phyloP scores from a whole-genome alignment of 2,888 invertebrate species.

The Poecilus cupreus region DNA sequence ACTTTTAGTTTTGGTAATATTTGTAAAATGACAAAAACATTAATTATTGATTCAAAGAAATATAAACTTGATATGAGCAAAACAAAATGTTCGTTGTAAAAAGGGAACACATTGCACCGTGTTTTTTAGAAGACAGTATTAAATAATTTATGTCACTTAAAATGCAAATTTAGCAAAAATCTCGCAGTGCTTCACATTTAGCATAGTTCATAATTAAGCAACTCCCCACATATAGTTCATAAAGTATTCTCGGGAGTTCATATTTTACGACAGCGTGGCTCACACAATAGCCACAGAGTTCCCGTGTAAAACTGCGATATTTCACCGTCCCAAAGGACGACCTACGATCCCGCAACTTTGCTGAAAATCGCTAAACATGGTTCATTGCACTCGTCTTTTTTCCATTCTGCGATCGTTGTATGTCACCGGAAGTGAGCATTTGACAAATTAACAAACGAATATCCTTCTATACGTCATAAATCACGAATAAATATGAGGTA shows the following conservation, averaged over 20 bases:
- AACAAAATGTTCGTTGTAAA: no score
- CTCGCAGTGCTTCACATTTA: neutral
- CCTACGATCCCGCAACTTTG: neutral
- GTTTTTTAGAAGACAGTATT: neutral
- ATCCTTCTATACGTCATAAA: no score
- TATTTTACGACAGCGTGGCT: neutral
- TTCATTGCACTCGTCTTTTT: slow-evolving; percentile 31
- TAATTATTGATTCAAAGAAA: no score
- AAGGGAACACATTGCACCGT: neutral
- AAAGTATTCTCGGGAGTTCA: slow-evolving; percentile 12
- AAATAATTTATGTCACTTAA: slow-evolving; percentile 23
- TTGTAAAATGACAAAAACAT: no score
- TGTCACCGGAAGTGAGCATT: neutral
- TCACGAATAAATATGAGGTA: no score
- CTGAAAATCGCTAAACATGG: slow-evolving; percentile 13
- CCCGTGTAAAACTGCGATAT: slow-evolving; percentile 28
- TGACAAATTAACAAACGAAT: slow-evolving; percentile 21
- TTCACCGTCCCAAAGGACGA: slow-evolving; percentile 12
- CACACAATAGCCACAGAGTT: neutral
- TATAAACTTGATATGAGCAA: no score
- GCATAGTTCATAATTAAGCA: slow-evolving; percentile 32
- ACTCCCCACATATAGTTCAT: neutral
- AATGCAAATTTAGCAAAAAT: slow-evolving; percentile 27
- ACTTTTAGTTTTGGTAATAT: no score
- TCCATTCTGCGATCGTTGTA: neutral